These are phyloP conservation scores for Clinocottus analis DNA, from an alignment of 2,113 vertebrate species.

Conservation along the genomic window DNA sequence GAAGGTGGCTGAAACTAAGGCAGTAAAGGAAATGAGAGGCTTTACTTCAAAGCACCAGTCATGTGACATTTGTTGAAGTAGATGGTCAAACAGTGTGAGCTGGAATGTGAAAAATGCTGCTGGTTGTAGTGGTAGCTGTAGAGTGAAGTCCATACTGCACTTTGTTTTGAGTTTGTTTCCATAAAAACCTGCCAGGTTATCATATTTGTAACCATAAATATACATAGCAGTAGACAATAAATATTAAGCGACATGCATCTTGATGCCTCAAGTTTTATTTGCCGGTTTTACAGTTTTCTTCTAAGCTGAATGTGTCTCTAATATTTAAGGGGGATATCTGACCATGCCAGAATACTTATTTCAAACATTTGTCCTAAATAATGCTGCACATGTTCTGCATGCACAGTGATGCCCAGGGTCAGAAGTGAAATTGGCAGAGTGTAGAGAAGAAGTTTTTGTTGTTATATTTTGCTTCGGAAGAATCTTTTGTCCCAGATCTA, in stretches of 20 bases:
- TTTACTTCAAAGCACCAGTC: neutral
- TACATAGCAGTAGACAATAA: conserved; percentile 1
- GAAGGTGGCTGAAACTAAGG: neutral
- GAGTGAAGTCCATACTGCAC: neutral
- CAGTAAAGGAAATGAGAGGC: neutral
- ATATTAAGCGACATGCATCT: conserved; percentile 8
- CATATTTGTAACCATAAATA: neutral
- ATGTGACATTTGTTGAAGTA: neutral
- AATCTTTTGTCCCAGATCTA: conserved; percentile 1
- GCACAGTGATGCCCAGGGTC: neutral
- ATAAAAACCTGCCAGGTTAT: neutral
- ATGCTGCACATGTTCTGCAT: neutral
- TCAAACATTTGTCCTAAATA: conserved; percentile 21
- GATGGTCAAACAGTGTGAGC: neutral
- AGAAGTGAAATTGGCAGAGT: conserved; percentile 1
- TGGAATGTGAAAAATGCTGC: neutral
- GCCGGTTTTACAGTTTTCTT: neutral
- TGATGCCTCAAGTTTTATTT: conserved; percentile 10
- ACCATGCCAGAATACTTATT: conserved; percentile 26
- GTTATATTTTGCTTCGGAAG: conserved; percentile 4
- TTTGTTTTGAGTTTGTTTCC: conserved; percentile 6
- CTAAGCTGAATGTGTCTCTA: neutral
- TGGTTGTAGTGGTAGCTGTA: neutral
- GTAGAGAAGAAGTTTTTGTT: neutral
- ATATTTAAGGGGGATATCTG: neutral